Base-by-base conservation (phyloP, 35 echinoderm and acorn worm genomes). In the Ophiothrix spiculata region DNA sequence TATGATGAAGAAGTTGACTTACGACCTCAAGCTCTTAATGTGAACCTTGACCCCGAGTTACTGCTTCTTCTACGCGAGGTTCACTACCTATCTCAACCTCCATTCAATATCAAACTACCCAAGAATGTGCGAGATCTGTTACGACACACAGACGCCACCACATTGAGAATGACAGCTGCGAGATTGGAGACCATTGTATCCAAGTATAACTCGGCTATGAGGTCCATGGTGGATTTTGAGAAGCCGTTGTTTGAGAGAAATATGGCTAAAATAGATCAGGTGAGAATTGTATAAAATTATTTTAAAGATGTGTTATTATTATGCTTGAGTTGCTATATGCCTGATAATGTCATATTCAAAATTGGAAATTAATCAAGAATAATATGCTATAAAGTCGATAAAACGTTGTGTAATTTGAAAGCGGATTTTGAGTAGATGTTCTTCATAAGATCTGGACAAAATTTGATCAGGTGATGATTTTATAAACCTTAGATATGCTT, bases 191-290 rank as follows among this genome's bases (percentile, higher is more conserved):
- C n/a, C n/a, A n/a, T n/a, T n/a, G 60, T 25, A 25, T 10, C 1
- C 17, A 28, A 69, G 16, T n/a, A 94, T 99, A 99, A 99, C 83
- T 87, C 93, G 12, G 96, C 92, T 32, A 94, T 99, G 91, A 81
- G 86, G 35, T 94, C 92, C 31, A 86, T 99, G 54, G 89, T 93
- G 35, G 92, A 99, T 46, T 99, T 99, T 89, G 96, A 99, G 74
- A 91, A 77, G 64, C 96, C 96, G 13, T 60, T 99, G 32, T 94
- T 99, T 94, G 96, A 99, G 56, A 94, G 96, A 28, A 99, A 99
- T 39, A 75, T 99, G 36, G 77, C 69, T 23, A 99, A 94, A 76
- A 99, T 99, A 79, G 92, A 99, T 80, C 96, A 94, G 82, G 89
- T 94, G 86, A 93, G n/a, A n/a, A n/a, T n/a, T n/a, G n/a, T n/a